A percentile compares a stretch with the other conserved stretches of the same genome.
Evolutionary conservation across 2,888 invertebrate species (phyloP).

Genomic region (Agrotis clavis): DNA sequence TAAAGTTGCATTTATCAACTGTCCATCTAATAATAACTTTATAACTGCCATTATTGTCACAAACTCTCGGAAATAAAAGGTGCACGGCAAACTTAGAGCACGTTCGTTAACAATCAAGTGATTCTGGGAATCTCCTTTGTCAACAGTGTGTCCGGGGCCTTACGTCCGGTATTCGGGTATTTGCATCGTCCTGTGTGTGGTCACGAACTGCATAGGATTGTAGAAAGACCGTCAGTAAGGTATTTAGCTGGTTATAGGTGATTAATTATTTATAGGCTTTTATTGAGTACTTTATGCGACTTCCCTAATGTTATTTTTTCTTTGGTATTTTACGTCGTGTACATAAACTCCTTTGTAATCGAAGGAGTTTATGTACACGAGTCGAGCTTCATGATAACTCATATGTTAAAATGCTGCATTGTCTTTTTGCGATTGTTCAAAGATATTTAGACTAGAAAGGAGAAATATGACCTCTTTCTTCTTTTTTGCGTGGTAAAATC

Average conservation of each 20-base stretch:
- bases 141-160: slow-evolving; percentile 43
- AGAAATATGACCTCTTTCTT: no score
- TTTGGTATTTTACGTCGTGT: no score
- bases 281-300: neutral
- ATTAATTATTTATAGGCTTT: slow-evolving; percentile 43
- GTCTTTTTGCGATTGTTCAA: no score
- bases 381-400: no score
- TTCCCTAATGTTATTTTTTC: no score
- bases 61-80: slow-evolving; percentile 51
- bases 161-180: slow-evolving; percentile 59
- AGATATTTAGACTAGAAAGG: no score
- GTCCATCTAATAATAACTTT: neutral
- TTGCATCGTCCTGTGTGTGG: slow-evolving; percentile 56
- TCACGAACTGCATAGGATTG: slow-evolving; percentile 51
- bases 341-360: no score
- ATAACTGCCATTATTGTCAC: slow-evolving; percentile 8
- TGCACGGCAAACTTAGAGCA: slow-evolving; percentile 41
- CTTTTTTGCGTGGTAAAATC: no score
- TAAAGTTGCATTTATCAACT: slow-evolving; percentile 16
- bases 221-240: slow-evolving; percentile 20
- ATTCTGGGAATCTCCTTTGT: slow-evolving; percentile 63
- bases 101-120: slow-evolving; percentile 56
- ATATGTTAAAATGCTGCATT: no score
- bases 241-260: slow-evolving; percentile 24
- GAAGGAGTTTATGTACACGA: no score